These are phyloP conservation scores for Engraulis encrasicolus DNA, from an alignment of 2,113 vertebrate species.

Conservation along the genomic window DNA sequence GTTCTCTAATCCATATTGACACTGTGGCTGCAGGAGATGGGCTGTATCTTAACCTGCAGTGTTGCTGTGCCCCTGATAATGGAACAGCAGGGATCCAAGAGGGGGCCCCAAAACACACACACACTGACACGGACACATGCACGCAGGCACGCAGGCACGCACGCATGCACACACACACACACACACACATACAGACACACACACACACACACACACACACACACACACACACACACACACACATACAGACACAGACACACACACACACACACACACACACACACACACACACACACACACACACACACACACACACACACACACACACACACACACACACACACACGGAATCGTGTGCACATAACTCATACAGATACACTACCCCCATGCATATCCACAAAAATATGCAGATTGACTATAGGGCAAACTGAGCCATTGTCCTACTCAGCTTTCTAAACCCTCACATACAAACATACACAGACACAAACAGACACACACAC, in stretches of 20 bases:
- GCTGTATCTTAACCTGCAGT: slow-evolving; percentile 60
- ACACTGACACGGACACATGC: too few species aligned
- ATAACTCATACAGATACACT: too few species aligned
- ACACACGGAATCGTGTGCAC: too few species aligned
- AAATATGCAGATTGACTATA: too few species aligned
- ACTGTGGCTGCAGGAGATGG: slow-evolving; percentile 55
- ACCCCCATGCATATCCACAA: too few species aligned
- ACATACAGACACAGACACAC: neutral
- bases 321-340: neutral
- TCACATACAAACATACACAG: too few species aligned
- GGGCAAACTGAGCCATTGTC: too few species aligned
- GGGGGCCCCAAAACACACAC: too few species aligned
- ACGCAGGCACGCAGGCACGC: slow-evolving; percentile 22
- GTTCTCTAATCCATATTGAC: slow-evolving; percentile 84
- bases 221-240: neutral
- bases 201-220: neutral
- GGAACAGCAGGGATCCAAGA: slow-evolving; percentile 22
- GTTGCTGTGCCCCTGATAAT: slow-evolving; percentile 45
- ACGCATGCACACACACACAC: neutral
- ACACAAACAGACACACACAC: neutral
- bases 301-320: neutral
- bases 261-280: neutral
- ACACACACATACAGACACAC: neutral
- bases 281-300: neutral
- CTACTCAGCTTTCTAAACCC: too few species aligned